phyloP scores from a whole-genome alignment of 2,888 invertebrate genomes.

The Nebria salina region DNA sequence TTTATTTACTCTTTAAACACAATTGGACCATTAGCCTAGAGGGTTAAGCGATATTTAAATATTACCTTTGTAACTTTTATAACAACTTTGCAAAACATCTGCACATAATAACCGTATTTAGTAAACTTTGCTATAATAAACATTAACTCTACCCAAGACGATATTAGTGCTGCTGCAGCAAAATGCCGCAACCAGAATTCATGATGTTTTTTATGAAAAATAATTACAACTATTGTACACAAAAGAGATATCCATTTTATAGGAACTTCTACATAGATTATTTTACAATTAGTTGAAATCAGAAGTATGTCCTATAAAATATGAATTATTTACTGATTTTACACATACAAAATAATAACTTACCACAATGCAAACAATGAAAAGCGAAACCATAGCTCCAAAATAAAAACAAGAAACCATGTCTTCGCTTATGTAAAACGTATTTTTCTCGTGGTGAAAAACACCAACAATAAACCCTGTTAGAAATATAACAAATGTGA shows the following conservation, averaged over 20 bases:
- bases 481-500: slow-evolving; percentile 64
- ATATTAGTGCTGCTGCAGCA: slow-evolving; percentile 65
- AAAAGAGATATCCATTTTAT: slow-evolving; percentile 64
- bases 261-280: slow-evolving; percentile 65
- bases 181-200: slow-evolving; percentile 64
- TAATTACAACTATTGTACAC: slow-evolving; percentile 59
- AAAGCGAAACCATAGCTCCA: slow-evolving; percentile 13
- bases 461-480: slow-evolving; percentile 61
- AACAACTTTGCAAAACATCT: slow-evolving; percentile 71
- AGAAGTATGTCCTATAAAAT: slow-evolving; percentile 65
- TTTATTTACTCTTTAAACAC: no score
- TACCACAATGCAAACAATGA: slow-evolving; percentile 24
- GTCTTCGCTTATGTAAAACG: neutral
- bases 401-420: slow-evolving; percentile 18
- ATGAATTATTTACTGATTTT: no score
- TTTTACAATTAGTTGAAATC: slow-evolving; percentile 63
- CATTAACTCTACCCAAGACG: slow-evolving; percentile 69
- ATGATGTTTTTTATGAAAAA: slow-evolving; percentile 55
- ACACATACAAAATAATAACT: neutral
- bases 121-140: slow-evolving; percentile 68
- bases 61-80: slow-evolving; percentile 65
- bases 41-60: no score
- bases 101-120: slow-evolving; percentile 68
- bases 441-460: slow-evolving; percentile 60
- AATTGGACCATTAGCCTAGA: no score